These are phyloP conservation scores for Esox lucius DNA, from an alignment of 2,797 vertebrate species.

Conservation along the genomic window DNA sequence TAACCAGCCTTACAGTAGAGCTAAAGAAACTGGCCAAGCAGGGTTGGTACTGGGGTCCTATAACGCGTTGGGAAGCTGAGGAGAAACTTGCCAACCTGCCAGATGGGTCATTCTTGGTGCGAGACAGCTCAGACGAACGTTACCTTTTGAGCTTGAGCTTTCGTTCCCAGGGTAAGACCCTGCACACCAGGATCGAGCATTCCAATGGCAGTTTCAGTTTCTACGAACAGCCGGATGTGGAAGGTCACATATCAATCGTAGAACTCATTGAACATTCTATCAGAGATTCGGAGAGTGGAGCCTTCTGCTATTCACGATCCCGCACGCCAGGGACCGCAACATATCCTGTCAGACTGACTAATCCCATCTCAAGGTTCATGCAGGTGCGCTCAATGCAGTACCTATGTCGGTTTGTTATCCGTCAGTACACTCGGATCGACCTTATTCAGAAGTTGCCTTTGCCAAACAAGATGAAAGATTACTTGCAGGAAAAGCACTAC, in stretches of 20 bases:
- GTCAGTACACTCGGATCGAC: conserved; percentile 98
- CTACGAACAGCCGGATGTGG: conserved; percentile 98
- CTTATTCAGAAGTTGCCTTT: conserved; percentile 99
- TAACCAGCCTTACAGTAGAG: conserved; percentile 96
- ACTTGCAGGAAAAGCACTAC: conserved; percentile 99
- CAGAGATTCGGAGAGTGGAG: conserved; percentile 97
- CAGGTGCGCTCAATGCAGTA: conserved; percentile 98
- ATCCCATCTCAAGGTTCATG: conserved; percentile 97
- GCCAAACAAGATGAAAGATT: conserved; percentile 99
- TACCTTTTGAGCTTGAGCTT: conserved; percentile 98
- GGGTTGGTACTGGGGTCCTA: conserved; percentile 99
- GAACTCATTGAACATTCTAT: conserved; percentile 97
- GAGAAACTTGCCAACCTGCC: conserved; percentile 92
- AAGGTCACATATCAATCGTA: conserved; percentile 97
- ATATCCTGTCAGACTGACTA: conserved; percentile 95
- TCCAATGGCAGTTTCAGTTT: conserved; percentile 99
- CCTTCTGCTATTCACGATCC: conserved; percentile 97
- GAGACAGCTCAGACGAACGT: conserved; percentile 96
- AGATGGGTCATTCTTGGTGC: conserved; percentile 94
- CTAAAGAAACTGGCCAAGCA: conserved; percentile 96
- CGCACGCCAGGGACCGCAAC: conserved; percentile 94
- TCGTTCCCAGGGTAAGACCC: conserved; percentile 94
- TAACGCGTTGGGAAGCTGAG: conserved; percentile 98
- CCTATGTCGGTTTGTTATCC: conserved; percentile 97
- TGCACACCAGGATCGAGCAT: conserved; percentile 97